Evolutionary conservation across 2,888 invertebrate genomes (phyloP), one percentile per base, ranked within the genome.

Genomic region (Tenthredo scrophulariae): DNA sequence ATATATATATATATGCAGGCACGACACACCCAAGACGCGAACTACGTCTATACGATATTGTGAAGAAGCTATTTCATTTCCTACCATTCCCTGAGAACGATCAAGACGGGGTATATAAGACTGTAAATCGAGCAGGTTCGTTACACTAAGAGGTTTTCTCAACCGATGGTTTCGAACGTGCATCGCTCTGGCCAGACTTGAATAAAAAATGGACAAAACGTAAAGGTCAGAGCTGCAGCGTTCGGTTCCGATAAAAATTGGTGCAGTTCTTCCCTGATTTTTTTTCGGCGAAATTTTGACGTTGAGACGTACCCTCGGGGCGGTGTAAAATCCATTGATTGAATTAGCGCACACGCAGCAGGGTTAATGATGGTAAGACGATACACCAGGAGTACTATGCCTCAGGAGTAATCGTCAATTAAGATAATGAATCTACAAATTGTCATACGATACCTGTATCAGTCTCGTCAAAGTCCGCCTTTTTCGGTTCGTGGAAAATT

Each of bases 391-490:
- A 10, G 58, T 46, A 80, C 40, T 58, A 22, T 40, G 80, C 62
- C 80, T 80, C 62, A 62, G 80, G 83, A 83, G 67, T 83, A 83
- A 83, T 83, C 67, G 83, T 83, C 83, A 83, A 83, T 83, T 83
- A 83, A 83, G 83, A 67, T 83, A 83, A 83, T 83, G 70, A 83
- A 83, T 83, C 83, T 83, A 46, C 83, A 83, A 83, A 83, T 83
- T 83, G 83, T 83, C 83, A 83, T 83, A 33, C 67, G 83, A 83
- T 83, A 83, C 83, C 22, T 22, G 58, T 33, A 70, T 15, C 46
- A 46, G 15, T 7, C 15, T 37, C 43, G 22, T 22, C 9, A 4
- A 10, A n/a, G 7, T n/a, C 58, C 54, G 79, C 13, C 40, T 80
- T 80, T 80, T 62, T 80, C 22, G 80, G 10, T 62, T 33, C 83